Evolutionary conservation across 1,140 invertebrate species (phyloP).

Genomic region (Zaprionus nigranus): DNA sequence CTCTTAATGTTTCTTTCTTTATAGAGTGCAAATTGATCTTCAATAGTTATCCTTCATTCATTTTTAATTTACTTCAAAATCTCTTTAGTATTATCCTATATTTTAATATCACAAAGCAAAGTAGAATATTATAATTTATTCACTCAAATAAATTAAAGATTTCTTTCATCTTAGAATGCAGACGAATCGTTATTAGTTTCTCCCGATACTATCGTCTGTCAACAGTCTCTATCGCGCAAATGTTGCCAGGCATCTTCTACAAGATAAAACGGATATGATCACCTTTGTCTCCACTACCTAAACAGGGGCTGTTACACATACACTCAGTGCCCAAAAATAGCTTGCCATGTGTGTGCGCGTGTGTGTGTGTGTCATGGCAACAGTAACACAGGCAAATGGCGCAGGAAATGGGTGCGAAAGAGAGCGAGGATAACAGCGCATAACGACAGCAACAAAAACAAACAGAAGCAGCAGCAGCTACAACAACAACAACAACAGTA

Average conservation of each 20-base stretch:
- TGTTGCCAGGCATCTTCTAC: constrained; percentile 4
- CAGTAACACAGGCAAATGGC: constrained; percentile 13
- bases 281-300: not conserved
- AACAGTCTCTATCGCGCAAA: constrained; percentile 13
- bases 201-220: not conserved
- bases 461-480: constrained; percentile 29
- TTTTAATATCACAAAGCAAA: no score
- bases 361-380: constrained; percentile 24
- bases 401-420: constrained; percentile 14
- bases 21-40: no score
- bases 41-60: no score
- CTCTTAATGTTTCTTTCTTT: no score
- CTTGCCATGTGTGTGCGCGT: constrained; percentile 12
- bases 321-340: constrained; percentile 3
- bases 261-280: constrained; percentile 21
- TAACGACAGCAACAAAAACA: constrained; percentile 45
- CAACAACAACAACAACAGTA: constrained; percentile 29
- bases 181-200: not conserved
- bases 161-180: not conserved
- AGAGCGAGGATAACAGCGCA: constrained; percentile 52
- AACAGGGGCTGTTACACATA: not conserved
- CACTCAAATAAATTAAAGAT: not conserved
- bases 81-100: no score
- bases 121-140: no score
- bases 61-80: no score